These are phyloP conservation scores for Xylota sylvarum DNA, from an alignment of 2,888 invertebrate species.

Conservation along the genomic window DNA sequence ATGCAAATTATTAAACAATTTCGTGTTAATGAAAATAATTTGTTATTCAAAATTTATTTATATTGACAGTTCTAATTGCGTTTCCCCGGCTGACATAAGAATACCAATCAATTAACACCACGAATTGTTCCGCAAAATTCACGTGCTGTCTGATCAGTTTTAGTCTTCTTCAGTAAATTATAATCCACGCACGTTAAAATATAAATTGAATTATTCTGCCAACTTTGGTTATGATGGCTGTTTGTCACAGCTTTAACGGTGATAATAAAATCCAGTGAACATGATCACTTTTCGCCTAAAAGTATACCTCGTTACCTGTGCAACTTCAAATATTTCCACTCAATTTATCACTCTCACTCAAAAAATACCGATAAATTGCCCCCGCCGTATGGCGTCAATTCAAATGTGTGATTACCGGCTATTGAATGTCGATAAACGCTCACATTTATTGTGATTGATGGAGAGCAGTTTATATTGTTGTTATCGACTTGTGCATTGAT, in stretches of 20 bases:
- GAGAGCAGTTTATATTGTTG: neutral
- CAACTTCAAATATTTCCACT: neutral
- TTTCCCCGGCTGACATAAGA: neutral
- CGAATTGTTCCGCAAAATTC: neutral
- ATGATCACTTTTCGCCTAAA: slow-evolving; percentile 1
- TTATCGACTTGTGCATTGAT: slow-evolving; percentile 18
- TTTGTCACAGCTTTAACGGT: neutral
- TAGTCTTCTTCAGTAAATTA: too few relatives aligned
- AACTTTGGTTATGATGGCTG: neutral
- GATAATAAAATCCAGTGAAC: neutral
- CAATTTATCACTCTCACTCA: slow-evolving; percentile 2
- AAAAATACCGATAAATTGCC: neutral
- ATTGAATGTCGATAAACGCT: slow-evolving; percentile 7
- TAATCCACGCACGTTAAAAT: neutral
- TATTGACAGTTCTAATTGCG: neutral
- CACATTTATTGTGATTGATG: slow-evolving; percentile 34
- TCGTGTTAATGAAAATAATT: neutral
- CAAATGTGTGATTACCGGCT: neutral
- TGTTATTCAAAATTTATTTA: neutral
- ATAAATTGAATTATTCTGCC: neutral
- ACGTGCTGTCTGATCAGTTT: neutral
- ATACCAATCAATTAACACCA: neutral
- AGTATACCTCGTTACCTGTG: neutral
- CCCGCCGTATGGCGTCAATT: slow-evolving; percentile 8
- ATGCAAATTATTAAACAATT: neutral